These are phyloP conservation scores for Heliornis fulica DNA, from an alignment of 2,113 vertebrate genomes.

Conservation along the genomic window DNA sequence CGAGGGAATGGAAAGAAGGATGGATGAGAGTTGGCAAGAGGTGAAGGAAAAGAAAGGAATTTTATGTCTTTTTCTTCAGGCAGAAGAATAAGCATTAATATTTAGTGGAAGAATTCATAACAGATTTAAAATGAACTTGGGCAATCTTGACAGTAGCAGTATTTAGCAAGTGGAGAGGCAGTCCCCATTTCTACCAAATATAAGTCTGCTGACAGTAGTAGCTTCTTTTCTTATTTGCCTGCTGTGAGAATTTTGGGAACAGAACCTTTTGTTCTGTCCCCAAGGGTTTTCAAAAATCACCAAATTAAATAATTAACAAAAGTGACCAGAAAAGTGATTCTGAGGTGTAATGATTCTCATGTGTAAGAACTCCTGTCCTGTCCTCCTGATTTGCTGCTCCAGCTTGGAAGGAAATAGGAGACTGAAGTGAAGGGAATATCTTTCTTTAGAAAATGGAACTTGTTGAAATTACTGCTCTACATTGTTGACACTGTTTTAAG, in stretches of 20 bases:
- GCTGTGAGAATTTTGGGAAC: background rate
- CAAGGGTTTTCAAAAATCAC: background rate
- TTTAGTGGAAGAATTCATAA: background rate
- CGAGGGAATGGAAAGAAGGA: background rate
- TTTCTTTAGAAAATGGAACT: background rate
- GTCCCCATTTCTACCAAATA: background rate
- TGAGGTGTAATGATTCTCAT: too few species aligned
- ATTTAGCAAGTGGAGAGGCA: background rate
- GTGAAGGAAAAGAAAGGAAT: background rate
- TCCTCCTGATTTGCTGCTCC: too few species aligned
- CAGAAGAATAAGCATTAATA: background rate
- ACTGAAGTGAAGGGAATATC: background rate
- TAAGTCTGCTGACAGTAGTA: background rate
- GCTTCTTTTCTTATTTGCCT: background rate
- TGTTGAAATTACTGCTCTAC: background rate
- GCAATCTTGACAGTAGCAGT: background rate
- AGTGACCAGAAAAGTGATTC: background rate
- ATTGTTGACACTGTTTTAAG: background rate
- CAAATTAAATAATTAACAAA: background rate
- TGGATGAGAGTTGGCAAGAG: background rate
- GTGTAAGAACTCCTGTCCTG: too few species aligned
- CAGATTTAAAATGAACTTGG: background rate
- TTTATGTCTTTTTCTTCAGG: background rate
- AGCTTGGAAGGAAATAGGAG: background rate
- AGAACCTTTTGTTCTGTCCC: background rate